Conservation (phyloP, 2,888 invertebrate species). For the Drosophila aldrichi region DNA sequence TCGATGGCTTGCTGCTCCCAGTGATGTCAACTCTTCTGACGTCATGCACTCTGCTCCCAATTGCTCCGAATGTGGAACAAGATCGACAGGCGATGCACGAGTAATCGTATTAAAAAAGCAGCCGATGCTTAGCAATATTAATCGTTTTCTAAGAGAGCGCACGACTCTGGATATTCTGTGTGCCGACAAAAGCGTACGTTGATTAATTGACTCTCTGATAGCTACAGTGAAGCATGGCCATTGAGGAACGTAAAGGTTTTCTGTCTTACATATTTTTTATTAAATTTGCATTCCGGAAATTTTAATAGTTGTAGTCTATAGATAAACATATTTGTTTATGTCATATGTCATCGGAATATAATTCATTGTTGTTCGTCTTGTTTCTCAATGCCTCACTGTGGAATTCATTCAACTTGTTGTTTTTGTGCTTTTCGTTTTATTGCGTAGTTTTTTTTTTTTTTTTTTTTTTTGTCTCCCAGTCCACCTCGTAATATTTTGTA, state of each 20-base stretch:
- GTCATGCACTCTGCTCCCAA: slow-evolving; percentile 39
- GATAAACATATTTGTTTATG: neutral
- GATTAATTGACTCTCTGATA: slow-evolving; percentile 47
- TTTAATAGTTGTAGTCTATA: no score
- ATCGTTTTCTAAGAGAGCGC: slow-evolving; percentile 47
- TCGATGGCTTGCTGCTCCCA: slow-evolving; percentile 13
- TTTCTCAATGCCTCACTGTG: slow-evolving; percentile 37
- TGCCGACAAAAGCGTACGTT: slow-evolving; percentile 20
- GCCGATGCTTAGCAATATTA: slow-evolving; percentile 41
- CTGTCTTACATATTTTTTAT: neutral
- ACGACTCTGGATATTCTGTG: slow-evolving; percentile 28
- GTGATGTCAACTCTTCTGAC: slow-evolving; percentile 68
- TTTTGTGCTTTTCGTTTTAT: slow-evolving; percentile 38
- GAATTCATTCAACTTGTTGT: slow-evolving; percentile 42
- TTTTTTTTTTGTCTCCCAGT: neutral
- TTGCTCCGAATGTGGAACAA: slow-evolving; percentile 45
- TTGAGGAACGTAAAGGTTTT: neutral
- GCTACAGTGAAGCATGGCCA: slow-evolving; percentile 32
- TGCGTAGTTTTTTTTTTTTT: slow-evolving; percentile 45
- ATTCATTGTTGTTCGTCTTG: neutral
- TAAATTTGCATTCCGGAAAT: neutral
- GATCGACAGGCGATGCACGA: slow-evolving; percentile 39
- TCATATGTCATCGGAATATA: neutral
- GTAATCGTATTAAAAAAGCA: slow-evolving; percentile 15
- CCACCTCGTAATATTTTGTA: slow-evolving; percentile 45